Evolutionary conservation across 2,797 vertebrate genomes (phyloP).

Genomic region (Chaenodraco wilsoni): DNA sequence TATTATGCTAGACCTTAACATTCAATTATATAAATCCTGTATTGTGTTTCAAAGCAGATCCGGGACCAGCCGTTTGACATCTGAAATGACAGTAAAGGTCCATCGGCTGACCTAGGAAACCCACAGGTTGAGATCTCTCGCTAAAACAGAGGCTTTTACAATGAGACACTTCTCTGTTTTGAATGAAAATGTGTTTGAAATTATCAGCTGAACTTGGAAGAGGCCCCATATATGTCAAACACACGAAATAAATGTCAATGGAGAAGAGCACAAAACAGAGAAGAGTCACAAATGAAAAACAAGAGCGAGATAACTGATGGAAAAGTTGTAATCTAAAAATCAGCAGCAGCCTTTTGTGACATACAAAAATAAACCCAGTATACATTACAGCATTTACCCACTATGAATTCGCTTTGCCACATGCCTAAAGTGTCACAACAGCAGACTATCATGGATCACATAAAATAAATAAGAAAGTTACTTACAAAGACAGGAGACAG

Average conservation of each 20-base stretch:
- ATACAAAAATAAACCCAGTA: not conserved
- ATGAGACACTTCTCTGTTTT: constrained; percentile 40
- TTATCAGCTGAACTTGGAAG: constrained; percentile 41
- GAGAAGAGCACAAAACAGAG: not conserved
- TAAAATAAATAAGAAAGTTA: constrained; percentile 87
- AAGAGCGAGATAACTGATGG: constrained; percentile 20
- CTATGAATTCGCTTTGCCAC: not conserved
- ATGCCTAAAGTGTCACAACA: constrained; percentile 5
- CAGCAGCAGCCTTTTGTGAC: constrained; percentile 39
- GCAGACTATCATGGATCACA: not conserved
- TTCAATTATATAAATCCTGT: constrained; percentile 9
- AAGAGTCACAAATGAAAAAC: not conserved
- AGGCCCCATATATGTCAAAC: constrained; percentile 54
- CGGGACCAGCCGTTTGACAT: constrained; percentile 3
- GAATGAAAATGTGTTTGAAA: constrained; percentile 56
- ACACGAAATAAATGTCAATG: constrained; percentile 30
- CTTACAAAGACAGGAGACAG: constrained; percentile 96
- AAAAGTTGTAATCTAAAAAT: constrained; percentile 53
- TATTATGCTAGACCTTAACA: not conserved
- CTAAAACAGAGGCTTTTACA: constrained; percentile 53
- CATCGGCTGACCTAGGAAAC: constrained; percentile 31
- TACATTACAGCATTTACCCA: not conserved
- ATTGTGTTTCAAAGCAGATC: constrained; percentile 4
- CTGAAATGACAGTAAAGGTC: constrained; percentile 36
- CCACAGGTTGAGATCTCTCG: constrained; percentile 41